phyloP scores from a whole-genome alignment of 2,113 vertebrate species.

The Todiramphus chloris region DNA sequence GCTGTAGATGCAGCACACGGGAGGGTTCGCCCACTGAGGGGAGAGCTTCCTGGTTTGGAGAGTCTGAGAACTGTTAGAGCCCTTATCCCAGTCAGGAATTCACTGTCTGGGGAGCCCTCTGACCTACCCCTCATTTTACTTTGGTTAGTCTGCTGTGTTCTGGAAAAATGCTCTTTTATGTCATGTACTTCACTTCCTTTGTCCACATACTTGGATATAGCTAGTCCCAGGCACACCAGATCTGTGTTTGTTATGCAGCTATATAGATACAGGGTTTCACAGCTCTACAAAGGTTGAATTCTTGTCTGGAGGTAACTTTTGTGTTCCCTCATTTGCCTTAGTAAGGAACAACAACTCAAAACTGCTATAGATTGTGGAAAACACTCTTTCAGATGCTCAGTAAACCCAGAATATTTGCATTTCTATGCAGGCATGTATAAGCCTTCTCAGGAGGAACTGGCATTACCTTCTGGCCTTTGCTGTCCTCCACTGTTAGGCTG shows the following conservation, averaged over 20 bases:
- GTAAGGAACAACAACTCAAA: not conserved
- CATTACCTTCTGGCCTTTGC: not conserved
- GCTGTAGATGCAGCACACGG: not conserved
- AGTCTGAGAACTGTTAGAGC: not conserved
- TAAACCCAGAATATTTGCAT: not conserved
- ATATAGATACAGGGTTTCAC: not conserved
- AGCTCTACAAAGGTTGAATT: not conserved
- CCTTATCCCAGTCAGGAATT: not conserved
- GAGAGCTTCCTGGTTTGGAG: not conserved
- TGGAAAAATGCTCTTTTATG: not conserved
- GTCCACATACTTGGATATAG: fast-evolving
- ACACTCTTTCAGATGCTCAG: not conserved
- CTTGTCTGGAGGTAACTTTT: not conserved
- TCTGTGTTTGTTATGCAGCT: not conserved
- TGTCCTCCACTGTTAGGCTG: not conserved
- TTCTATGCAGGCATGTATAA: not conserved
- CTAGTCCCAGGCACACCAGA: not conserved
- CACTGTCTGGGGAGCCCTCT: not conserved
- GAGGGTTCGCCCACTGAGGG: not conserved
- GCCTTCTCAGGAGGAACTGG: not conserved
- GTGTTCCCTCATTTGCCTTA: not conserved
- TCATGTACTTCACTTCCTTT: not conserved
- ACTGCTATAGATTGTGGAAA: not conserved
- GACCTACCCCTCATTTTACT: not conserved
- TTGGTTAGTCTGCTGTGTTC: not conserved